phyloP scores from a whole-genome alignment of 2,888 invertebrate genomes.

The Leptinotarsa haldemani region DNA sequence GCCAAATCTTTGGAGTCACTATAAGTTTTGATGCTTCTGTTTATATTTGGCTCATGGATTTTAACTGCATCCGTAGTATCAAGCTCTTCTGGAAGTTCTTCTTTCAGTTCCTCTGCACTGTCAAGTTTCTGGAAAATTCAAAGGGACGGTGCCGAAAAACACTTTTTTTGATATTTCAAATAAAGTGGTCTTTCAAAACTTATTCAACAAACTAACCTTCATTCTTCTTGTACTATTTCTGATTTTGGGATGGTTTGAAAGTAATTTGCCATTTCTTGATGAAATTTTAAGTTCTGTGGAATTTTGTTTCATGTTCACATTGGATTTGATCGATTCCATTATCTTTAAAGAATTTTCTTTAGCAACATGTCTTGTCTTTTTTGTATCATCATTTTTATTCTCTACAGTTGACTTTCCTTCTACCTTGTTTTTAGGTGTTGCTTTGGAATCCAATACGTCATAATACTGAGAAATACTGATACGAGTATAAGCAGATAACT shows the following conservation, averaged over 20 bases:
- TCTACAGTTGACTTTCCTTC: neutral
- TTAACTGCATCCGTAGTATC: conserved; percentile 60
- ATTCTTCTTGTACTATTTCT: neutral
- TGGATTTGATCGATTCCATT: neutral
- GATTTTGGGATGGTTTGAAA: neutral
- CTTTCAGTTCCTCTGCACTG: conserved; percentile 38
- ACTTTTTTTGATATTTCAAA: too few relatives aligned
- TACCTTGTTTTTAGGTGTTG: conserved; percentile 10
- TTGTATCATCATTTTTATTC: neutral
- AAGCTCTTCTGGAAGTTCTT: conserved; percentile 21
- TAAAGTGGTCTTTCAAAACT: neutral
- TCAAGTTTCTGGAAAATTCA: conserved; percentile 34
- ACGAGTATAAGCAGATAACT: conserved; percentile 53
- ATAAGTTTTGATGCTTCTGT: conserved; percentile 67
- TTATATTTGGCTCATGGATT: conserved; percentile 64
- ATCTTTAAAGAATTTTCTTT: too few relatives aligned
- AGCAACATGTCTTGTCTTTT: too few relatives aligned
- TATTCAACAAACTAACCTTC: neutral
- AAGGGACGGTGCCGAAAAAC: neutral
- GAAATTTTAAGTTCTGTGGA: neutral
- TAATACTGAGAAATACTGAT: conserved; percentile 47
- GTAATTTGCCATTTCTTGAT: neutral
- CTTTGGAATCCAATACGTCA: conserved; percentile 42
- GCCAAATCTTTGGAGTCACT: conserved; percentile 72
- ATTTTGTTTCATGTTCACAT: neutral